phyloP scores from a whole-genome alignment of 2,888 invertebrate species.

The Oscheius sp. region DNA sequence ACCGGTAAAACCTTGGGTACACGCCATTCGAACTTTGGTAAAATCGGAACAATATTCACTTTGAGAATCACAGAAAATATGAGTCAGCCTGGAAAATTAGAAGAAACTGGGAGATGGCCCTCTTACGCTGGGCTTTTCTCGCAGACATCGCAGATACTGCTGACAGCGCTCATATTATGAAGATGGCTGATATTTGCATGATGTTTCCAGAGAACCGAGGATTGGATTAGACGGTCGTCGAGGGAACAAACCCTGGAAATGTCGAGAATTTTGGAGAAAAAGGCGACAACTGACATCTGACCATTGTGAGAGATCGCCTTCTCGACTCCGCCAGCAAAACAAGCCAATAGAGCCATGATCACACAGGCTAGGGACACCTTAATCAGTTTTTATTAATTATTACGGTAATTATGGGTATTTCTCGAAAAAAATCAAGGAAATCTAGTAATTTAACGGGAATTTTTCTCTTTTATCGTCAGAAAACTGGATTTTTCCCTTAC shows the following conservation, averaged over 20 bases:
- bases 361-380: constrained; percentile 91
- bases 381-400: not conserved
- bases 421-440: too few relatives aligned
- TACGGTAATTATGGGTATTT: not conserved
- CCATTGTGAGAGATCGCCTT: constrained; percentile 85
- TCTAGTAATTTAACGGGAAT: too few relatives aligned
- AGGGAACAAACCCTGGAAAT: constrained; percentile 88
- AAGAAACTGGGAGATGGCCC: not conserved
- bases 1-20: constrained; percentile 88
- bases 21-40: constrained; percentile 71
- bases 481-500: too few relatives aligned
- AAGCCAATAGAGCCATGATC: constrained; percentile 91
- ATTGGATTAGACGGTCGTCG: constrained; percentile 84
- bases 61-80: constrained; percentile 62
- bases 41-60: constrained; percentile 60
- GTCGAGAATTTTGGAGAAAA: not conserved
- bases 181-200: constrained; percentile 41
- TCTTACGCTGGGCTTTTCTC: constrained; percentile 63
- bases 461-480: too few relatives aligned
- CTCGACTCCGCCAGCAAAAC: constrained; percentile 91
- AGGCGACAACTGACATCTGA: constrained; percentile 79
- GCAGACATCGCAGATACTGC: constrained; percentile 81
- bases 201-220: constrained; percentile 49
- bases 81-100: constrained; percentile 55
- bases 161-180: constrained; percentile 36